Percentiles rank a stretch among this genome's conserved stretches.
phyloP scores from a whole-genome alignment of 2,888 invertebrate species.

The Argyra leucocephala region DNA sequence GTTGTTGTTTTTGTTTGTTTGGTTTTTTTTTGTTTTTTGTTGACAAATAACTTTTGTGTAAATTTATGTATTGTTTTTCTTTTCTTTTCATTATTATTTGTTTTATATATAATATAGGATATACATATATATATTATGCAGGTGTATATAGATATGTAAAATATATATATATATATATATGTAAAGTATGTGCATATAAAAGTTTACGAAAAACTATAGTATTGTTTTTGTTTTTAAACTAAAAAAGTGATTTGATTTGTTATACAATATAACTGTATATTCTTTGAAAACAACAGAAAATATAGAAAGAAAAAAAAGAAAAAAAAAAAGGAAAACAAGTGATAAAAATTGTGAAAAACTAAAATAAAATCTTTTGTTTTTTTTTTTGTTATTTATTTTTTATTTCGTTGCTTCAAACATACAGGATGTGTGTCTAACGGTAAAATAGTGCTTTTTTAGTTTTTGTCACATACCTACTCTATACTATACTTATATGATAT shows the following conservation, averaged over 20 bases:
- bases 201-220: no score
- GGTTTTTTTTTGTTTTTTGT: no score
- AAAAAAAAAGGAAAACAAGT: not conserved
- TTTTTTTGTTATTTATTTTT: no score
- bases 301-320: not conserved
- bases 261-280: not conserved
- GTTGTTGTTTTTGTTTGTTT: not conserved
- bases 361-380: not conserved
- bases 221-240: not conserved
- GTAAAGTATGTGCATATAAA: no score
- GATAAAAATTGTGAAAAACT: not conserved
- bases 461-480: conserved; percentile 2
- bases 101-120: no score
- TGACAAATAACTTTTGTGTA: conserved; percentile 4
- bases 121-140: not conserved
- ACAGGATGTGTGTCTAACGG: conserved; percentile 4
- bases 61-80: not conserved
- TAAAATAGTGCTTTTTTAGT: not conserved
- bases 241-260: not conserved
- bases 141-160: not conserved
- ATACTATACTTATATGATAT: no score
- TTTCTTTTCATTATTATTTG: not conserved
- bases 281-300: not conserved
- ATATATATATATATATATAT: no score
- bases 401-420: not conserved